These are phyloP conservation scores for Aramus guarauna DNA, from an alignment of 2,113 vertebrate species.

Conservation along the genomic window DNA sequence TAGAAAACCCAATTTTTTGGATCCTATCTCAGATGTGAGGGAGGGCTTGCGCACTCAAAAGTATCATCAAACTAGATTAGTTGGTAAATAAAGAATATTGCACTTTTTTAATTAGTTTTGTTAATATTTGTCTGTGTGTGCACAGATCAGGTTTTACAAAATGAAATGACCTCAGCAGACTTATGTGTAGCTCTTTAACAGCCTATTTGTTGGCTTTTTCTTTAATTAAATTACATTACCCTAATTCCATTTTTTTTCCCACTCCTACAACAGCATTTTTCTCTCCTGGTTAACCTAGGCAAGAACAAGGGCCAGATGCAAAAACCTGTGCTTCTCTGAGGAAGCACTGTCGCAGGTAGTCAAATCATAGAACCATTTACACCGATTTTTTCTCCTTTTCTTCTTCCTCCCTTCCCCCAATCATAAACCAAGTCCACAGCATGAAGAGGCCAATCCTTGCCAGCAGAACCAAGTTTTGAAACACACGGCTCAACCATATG, in stretches of 20 bases:
- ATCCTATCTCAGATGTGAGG: not conserved
- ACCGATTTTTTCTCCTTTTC: not conserved
- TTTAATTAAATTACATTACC: not conserved
- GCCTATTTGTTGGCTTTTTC: not conserved
- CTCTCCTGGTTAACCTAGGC: not conserved
- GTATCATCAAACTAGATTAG: not conserved
- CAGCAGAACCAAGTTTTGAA: conserved; percentile 44
- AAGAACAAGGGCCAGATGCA: conserved; percentile 8
- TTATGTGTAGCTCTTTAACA: not conserved
- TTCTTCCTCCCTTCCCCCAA: not conserved
- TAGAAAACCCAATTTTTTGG: fast-evolving
- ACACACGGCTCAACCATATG: conserved; percentile 46
- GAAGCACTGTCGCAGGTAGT: conserved; percentile 2
- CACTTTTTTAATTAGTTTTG: not conserved
- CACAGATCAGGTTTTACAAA: not conserved
- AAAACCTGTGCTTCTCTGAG: not conserved
- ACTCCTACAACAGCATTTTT: not conserved
- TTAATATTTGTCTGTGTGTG: not conserved
- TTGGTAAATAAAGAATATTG: not conserved
- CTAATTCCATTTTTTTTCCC: not conserved
- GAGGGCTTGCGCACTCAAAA: not conserved
- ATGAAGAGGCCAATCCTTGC: conserved; percentile 48
- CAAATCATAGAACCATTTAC: not conserved
- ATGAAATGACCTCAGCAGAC: not conserved
- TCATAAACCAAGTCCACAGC: conserved; percentile 34